Conservation (phyloP, 2,113 vertebrate species). For the Dasyurus viverrinus region DNA sequence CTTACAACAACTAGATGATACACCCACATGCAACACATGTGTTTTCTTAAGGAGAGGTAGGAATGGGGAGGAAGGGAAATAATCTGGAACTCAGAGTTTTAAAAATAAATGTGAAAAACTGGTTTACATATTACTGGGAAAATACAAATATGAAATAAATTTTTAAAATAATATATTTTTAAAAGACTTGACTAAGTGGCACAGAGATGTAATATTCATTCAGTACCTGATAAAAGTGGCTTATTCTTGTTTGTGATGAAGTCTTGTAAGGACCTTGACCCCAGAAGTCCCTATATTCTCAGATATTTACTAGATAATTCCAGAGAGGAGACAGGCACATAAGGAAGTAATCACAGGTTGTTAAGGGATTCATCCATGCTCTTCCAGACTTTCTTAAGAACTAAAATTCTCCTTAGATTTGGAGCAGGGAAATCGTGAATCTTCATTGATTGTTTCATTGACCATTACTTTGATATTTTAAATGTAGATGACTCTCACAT, state of each 20-base stretch:
- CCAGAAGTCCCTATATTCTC: neutral
- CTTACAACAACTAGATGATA: no score
- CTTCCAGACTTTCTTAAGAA: neutral
- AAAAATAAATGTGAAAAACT: no score
- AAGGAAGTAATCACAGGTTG: neutral
- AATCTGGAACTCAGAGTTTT: no score
- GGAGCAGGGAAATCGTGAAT: neutral
- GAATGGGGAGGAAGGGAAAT: no score
- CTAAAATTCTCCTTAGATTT: neutral
- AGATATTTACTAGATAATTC: neutral
- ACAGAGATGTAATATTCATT: neutral
- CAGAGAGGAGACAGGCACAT: neutral
- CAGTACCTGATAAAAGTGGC: no score
- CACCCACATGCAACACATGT: no score
- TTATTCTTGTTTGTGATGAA: neutral
- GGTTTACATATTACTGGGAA: no score
- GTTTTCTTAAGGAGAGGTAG: no score
- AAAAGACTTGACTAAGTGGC: neutral
- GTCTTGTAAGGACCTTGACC: neutral
- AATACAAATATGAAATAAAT: no score
- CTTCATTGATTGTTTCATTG: neutral
- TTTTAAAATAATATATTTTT: no score
- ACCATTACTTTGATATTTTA: neutral
- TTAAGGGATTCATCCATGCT: neutral
- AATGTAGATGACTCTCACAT: neutral